Conservation (phyloP, 2,113 vertebrate species). For the Puffinus mauretanicus region DNA sequence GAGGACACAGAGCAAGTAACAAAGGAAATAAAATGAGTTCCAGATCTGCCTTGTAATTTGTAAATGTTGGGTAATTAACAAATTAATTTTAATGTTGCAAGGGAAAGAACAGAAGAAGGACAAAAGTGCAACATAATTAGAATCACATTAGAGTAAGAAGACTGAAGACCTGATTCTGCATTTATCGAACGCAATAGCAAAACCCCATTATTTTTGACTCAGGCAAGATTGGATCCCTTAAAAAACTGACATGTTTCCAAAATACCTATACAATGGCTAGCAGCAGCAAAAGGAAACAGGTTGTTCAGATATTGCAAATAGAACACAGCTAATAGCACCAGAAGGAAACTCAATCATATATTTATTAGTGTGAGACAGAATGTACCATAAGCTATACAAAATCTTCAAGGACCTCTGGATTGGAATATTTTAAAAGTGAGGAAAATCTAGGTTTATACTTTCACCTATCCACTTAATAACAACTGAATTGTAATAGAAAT, state of each 20-base stretch:
- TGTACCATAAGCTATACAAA: not conserved
- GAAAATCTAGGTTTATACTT: not conserved
- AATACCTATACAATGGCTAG: not conserved
- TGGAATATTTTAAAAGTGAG: not conserved
- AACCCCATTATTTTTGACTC: conserved; percentile 24
- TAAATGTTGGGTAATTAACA: conserved; percentile 44
- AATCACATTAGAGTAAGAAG: conserved; percentile 22
- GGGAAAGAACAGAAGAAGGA: conserved; percentile 42
- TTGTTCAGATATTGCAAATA: not conserved
- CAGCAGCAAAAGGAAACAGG: not conserved
- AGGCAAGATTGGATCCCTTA: not conserved
- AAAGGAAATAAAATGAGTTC: conserved; percentile 34
- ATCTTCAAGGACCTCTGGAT: not conserved
- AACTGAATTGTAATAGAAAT: not conserved
- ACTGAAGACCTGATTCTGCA: conserved; percentile 16
- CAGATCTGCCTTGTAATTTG: conserved; percentile 9
- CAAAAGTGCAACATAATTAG: conserved; percentile 42
- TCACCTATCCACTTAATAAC: not conserved
- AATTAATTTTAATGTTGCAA: conserved; percentile 57
- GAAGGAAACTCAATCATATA: not conserved
- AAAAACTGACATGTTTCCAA: conserved; percentile 3
- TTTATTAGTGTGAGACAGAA: not conserved
- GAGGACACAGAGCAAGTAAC: not conserved
- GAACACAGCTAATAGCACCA: not conserved
- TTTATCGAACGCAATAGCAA: conserved; percentile 1